Conservation (phyloP, 2,113 vertebrate species). For the Mus pahari region DNA sequence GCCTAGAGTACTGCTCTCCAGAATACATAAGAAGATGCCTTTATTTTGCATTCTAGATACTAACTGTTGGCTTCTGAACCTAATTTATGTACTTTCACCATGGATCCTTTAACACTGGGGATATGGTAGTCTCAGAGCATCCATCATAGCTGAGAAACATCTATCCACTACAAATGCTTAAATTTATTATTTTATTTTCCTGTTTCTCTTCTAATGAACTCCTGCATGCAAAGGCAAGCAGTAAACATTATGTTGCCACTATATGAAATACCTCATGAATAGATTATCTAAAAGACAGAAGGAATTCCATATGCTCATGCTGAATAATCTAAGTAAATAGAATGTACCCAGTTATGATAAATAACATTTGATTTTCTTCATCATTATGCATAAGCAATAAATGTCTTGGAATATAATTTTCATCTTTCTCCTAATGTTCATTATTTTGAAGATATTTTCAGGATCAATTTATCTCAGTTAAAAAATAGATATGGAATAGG, state of each 20-base stretch:
- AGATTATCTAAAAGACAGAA: background rate
- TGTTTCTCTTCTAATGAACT: background rate
- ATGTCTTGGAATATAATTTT: background rate
- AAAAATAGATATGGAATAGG: background rate
- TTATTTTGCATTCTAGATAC: background rate
- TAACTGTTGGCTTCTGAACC: background rate
- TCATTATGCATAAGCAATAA: background rate
- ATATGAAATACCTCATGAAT: background rate
- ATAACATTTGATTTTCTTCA: background rate
- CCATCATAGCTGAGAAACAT: background rate
- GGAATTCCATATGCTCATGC: too few relatives aligned
- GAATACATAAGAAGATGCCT: background rate
- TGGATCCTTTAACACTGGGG: fast-evolving
- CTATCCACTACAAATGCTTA: background rate
- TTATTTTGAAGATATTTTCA: background rate
- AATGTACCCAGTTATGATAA: background rate
- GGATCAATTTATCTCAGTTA: background rate
- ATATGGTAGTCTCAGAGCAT: background rate
- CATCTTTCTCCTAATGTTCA: background rate
- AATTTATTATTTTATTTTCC: background rate
- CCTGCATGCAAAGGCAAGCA: background rate
- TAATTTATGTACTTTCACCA: fast-evolving
- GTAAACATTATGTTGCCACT: background rate
- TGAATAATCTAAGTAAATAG: background rate
- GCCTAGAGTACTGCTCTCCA: background rate